Conservation (phyloP, 2,797 vertebrate genomes). For the Netta rufina region DNA sequence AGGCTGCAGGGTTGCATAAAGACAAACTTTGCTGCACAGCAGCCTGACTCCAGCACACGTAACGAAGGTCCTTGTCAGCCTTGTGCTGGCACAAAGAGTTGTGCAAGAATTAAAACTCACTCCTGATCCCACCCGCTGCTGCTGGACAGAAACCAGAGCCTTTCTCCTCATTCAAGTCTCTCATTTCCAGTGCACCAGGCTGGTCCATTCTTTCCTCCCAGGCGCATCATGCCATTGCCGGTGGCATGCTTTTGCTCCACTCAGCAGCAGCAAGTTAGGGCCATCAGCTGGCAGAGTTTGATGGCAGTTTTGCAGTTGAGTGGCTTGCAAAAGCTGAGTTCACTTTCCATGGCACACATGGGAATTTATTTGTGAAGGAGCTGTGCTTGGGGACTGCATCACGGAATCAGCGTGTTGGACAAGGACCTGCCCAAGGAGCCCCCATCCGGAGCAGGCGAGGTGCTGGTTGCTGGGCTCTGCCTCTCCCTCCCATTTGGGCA, state of each 20-base stretch:
- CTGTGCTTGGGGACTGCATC: accelerated
- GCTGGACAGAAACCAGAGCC: accelerated
- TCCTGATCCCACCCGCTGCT: not conserved
- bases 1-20: not conserved
- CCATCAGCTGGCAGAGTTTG: no score
- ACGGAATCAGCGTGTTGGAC: accelerated
- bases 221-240: no score
- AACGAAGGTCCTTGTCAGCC: not conserved
- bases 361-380: not conserved
- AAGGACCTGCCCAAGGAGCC: not conserved
- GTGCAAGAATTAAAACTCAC: not conserved
- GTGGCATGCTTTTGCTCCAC: no score
- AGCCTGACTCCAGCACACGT: accelerated
- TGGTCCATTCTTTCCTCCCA: no score
- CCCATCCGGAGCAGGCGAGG: not conserved
- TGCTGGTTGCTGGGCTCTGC: not conserved
- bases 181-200: not conserved
- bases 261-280: no score
- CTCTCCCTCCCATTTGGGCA: not conserved
- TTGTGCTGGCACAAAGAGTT: not conserved
- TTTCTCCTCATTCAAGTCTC: not conserved
- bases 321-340: not conserved
- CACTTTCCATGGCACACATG: accelerated
- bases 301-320: not conserved
- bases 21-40: not conserved